Base-by-base conservation (phyloP, 2,113 vertebrate species). In the Numida meleagris region DNA sequence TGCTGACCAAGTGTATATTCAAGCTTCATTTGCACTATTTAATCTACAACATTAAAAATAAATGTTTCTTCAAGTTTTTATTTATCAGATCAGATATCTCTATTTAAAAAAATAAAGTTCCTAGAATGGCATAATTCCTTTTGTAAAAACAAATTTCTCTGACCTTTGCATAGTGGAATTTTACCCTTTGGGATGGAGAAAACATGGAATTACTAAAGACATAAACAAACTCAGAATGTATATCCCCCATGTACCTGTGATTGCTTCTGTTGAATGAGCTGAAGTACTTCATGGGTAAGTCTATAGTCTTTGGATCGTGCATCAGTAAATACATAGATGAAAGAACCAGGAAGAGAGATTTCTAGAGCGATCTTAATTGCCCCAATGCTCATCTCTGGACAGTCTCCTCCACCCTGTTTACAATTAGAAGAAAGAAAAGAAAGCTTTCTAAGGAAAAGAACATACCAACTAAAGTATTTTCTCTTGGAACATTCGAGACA, bases 231-330 rank as follows among this genome's bases (percentile, higher is more conserved):
- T 71, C 21, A 23, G 16, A 72, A 74, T 6, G 6, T 7, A 24
- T 59, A 70, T 9, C 16, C 9, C 17, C 15, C 73, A 13, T 15
- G 66, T 95, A 99, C 99, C 97, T 99, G 99, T 31, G 99, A 99
- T 68, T 99, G 99, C n/a, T 99, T 99, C 97, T 99, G 99, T 20
- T 99, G 99, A 96, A 99, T 99, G 62, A 99, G 99, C 82, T 99
- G 99, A 77, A 99, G 97, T 59, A 99, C 99, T 43, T 99, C 99
- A 10, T 99, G 98, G 21, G 99, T 96, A 50, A 99, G 98, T 46
- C 97, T 98, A 95, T 99, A 99, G 94, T 99, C 99, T 97, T 99
- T 99, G 48, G 99, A 99, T 14, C 99, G 98, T 6, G 99, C 99
- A 50, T 99, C 99, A 14, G 99, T 99, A 91, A 99, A 99, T 31